Evolutionary conservation across 2,888 invertebrate species (phyloP).

Genomic region (Xylophagus ater): DNA sequence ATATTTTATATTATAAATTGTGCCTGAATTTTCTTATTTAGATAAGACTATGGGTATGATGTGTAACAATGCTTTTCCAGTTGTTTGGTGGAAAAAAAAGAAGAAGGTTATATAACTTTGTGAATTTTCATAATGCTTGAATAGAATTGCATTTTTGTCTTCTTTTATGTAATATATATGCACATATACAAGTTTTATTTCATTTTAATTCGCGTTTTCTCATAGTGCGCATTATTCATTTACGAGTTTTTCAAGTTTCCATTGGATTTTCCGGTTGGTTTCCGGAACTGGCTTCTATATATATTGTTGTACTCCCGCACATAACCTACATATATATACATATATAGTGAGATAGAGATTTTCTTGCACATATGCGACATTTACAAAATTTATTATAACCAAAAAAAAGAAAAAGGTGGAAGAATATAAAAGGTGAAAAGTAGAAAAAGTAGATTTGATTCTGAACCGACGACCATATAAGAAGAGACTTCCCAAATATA

Average conservation of each 20-base stretch:
- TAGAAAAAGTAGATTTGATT: too few relatives aligned
- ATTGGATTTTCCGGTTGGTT: slow-evolving; percentile 12
- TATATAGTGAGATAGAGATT: too few relatives aligned
- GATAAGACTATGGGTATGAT: too few relatives aligned
- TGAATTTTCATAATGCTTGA: not conserved
- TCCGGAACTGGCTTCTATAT: slow-evolving; percentile 1
- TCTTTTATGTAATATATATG: slow-evolving; percentile 4
- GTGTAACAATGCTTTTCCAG: too few relatives aligned
- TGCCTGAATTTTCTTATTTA: too few relatives aligned
- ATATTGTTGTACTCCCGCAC: not conserved
- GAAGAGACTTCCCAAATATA: too few relatives aligned
- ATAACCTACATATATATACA: slow-evolving; percentile 2
- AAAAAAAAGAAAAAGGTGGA: too few relatives aligned
- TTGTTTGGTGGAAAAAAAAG: too few relatives aligned
- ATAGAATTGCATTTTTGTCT: not conserved
- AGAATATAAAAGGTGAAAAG: too few relatives aligned
- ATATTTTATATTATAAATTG: too few relatives aligned
- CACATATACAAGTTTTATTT: slow-evolving; percentile 7
- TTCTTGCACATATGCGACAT: slow-evolving; percentile 17
- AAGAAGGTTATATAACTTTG: too few relatives aligned
- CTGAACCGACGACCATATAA: too few relatives aligned
- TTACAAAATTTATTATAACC: slow-evolving; percentile 16
- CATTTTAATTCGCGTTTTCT: slow-evolving; percentile 11
- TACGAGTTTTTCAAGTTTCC: slow-evolving; percentile 15
- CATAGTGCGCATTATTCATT: slow-evolving; percentile 17